Percentiles rank a stretch among this genome's conserved stretches.
Conservation (phyloP, 2,113 vertebrate genomes). For the Psammodynastes pulverulentus region DNA sequence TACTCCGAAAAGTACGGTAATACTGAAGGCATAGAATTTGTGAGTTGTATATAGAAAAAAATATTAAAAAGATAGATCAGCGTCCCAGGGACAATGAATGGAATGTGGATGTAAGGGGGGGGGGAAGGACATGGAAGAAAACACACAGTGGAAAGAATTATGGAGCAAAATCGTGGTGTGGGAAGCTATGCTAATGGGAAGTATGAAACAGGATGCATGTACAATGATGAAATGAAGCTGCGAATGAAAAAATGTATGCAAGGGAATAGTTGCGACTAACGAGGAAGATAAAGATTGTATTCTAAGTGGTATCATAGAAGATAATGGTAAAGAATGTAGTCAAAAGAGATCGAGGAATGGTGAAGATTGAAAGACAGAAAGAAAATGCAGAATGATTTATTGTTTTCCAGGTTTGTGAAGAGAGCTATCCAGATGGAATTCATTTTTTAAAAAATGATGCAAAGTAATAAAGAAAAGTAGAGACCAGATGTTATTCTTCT, state of each 20-base stretch:
- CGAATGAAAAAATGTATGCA: neutral
- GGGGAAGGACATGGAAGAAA: neutral
- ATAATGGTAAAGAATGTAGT: neutral
- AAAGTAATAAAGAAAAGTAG: neutral
- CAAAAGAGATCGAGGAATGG: neutral
- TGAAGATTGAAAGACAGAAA: neutral
- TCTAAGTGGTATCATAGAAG: neutral
- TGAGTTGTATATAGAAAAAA: neutral
- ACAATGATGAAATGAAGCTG: neutral
- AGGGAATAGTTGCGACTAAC: neutral
- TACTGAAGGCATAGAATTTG: neutral
- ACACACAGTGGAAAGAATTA: neutral
- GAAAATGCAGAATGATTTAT: neutral
- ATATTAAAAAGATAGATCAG: neutral
- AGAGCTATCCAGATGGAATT: neutral
- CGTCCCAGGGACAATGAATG: neutral
- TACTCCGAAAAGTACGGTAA: no score
- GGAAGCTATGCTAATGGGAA: neutral
- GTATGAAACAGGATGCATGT: neutral
- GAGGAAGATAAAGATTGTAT: neutral
- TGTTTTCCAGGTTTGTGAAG: neutral
- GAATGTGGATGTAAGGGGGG: neutral
- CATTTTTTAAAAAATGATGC: neutral
- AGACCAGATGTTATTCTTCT: neutral
- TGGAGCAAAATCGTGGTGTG: neutral